Conservation (phyloP, 2,888 invertebrate genomes). For the Cantharis rufa region DNA sequence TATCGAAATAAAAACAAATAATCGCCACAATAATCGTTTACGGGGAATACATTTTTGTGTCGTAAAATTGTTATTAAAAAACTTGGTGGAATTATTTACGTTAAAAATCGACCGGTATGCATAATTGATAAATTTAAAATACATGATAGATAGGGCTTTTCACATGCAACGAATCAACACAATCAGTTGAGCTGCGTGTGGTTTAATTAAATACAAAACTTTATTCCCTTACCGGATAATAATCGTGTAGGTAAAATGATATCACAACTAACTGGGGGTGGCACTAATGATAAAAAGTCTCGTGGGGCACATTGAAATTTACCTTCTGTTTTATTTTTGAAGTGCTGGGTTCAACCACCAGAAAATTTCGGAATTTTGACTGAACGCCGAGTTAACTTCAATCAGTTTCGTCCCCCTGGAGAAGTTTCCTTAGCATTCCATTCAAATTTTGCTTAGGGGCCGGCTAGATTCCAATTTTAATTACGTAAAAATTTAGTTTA, state of each 20-base stretch:
- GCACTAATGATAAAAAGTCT: not conserved
- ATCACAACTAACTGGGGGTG: not conserved
- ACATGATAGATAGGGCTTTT: not conserved
- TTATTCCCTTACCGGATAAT: not conserved
- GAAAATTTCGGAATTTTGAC: not conserved
- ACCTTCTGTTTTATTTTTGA: not conserved
- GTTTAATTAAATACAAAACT: not conserved
- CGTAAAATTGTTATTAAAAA: not conserved
- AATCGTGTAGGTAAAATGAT: not conserved
- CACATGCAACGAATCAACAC: not conserved
- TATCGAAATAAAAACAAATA: not conserved
- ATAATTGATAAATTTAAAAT: not conserved
- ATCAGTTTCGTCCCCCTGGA: not conserved
- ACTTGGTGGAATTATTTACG: not conserved
- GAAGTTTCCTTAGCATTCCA: too few relatives aligned
- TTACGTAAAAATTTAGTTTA: not conserved
- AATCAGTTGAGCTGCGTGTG: not conserved
- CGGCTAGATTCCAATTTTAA: not conserved
- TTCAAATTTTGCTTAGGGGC: not conserved
- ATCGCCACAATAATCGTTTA: not conserved
- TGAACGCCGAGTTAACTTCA: not conserved
- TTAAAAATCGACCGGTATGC: not conserved
- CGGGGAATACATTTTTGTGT: not conserved
- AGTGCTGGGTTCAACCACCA: not conserved
- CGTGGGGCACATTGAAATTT: not conserved